Conservation (phyloP, 1,140 invertebrate species). For the Zaprionus camerounensis region DNA sequence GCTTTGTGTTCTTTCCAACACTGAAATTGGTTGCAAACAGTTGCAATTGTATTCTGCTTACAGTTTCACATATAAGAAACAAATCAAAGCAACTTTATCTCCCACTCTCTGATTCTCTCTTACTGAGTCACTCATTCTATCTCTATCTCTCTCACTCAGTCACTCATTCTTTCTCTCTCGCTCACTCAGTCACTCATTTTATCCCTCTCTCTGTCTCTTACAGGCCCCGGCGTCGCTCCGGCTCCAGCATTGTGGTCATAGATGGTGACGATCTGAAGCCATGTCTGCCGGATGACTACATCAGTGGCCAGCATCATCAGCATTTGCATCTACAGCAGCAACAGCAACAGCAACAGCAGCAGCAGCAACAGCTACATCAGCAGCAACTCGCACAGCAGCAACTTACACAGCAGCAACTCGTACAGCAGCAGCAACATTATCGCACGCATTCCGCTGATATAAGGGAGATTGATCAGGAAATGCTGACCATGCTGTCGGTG, state of each 20-base stretch:
- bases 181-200: too few relatives aligned
- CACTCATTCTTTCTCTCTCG: background rate
- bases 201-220: slow-evolving; percentile 17
- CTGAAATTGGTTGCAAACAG: background rate
- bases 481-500: slow-evolving; percentile 89
- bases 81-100: too few relatives aligned
- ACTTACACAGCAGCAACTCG: slow-evolving; percentile 30
- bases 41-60: background rate
- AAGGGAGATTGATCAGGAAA: slow-evolving; percentile 86
- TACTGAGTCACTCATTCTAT: background rate
- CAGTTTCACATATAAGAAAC: too few relatives aligned
- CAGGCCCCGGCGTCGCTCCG: slow-evolving; percentile 88
- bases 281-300: slow-evolving; percentile 84
- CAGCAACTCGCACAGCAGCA: slow-evolving; percentile 42
- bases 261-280: slow-evolving; percentile 86
- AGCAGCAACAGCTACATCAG: slow-evolving; percentile 46
- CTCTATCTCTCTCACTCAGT: background rate
- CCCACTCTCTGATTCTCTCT: too few relatives aligned
- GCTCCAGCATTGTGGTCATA: slow-evolving; percentile 89
- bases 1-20: too few relatives aligned
- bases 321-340: slow-evolving; percentile 45
- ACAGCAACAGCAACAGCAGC: slow-evolving; percentile 42
- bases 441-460: slow-evolving; percentile 79
- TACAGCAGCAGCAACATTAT: slow-evolving; percentile 61
- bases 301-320: slow-evolving; percentile 73